Evolutionary conservation across 2,888 invertebrate species (phyloP).

Genomic region (Chymomyza caudatula): DNA sequence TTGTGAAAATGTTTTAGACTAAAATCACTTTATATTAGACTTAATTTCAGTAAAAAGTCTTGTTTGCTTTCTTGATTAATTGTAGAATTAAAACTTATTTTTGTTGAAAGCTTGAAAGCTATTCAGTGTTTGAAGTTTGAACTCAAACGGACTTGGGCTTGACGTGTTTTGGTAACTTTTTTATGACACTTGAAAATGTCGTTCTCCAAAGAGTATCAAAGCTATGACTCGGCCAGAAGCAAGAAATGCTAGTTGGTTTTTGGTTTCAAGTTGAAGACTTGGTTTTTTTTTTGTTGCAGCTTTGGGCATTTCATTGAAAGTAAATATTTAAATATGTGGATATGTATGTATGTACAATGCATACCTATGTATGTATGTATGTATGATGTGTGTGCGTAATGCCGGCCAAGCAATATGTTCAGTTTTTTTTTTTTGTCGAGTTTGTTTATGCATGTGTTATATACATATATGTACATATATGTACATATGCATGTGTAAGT

Average conservation of each 20-base stretch:
- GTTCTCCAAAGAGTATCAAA: background rate
- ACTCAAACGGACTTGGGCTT: no score
- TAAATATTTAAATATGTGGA: conserved; percentile 45
- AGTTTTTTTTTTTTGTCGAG: conserved; percentile 2
- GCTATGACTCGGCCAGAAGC: background rate
- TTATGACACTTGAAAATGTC: background rate
- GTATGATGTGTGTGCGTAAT: no score
- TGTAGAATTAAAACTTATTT: no score
- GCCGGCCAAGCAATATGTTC: conserved; percentile 10
- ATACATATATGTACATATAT: background rate
- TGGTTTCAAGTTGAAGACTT: conserved; percentile 29
- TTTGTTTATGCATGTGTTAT: conserved; percentile 30
- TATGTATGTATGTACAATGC: background rate
- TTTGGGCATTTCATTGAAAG: conserved; percentile 55
- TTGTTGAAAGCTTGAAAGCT: no score
- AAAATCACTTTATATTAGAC: no score
- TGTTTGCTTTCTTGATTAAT: no score
- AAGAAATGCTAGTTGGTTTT: conserved; percentile 19
- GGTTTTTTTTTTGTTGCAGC: conserved; percentile 28
- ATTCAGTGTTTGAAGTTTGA: no score
- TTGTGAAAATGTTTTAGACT: no score
- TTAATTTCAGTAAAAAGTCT: no score
- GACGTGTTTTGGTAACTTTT: no score
- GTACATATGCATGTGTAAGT: conserved; percentile 4
- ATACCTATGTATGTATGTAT: conserved; percentile 6